phyloP scores from a whole-genome alignment of 2,113 vertebrate species.

The Myodes glareolus region DNA sequence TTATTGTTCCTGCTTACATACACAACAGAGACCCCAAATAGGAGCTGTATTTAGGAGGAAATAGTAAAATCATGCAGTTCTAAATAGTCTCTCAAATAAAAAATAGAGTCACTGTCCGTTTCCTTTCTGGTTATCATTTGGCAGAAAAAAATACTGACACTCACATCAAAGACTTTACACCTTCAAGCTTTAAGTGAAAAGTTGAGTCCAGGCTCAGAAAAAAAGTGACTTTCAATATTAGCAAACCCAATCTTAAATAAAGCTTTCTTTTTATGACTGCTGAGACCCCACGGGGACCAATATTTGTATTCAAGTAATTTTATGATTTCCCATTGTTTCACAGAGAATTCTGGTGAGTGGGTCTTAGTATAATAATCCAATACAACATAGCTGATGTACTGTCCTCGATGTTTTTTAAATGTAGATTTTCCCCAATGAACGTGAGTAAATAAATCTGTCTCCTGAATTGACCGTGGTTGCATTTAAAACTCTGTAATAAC shows the following conservation, averaged over 20 bases:
- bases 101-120: not conserved
- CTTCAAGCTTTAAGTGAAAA: conserved; percentile 71
- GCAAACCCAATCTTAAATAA: conserved; percentile 75
- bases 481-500: conserved; percentile 81
- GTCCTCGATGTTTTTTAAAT: conserved; percentile 77
- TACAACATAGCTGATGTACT: conserved; percentile 75
- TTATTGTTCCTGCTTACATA: conserved; percentile 57
- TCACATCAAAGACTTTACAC: conserved; percentile 74
- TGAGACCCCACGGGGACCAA: conserved; percentile 85
- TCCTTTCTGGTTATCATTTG: conserved; percentile 64
- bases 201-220: conserved; percentile 78
- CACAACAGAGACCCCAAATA: conserved; percentile 56
- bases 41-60: conserved; percentile 62
- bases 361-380: conserved; percentile 62
- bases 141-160: conserved; percentile 64
- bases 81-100: conserved; percentile 31
- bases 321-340: conserved; percentile 81
- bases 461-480: conserved; percentile 78
- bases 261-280: conserved; percentile 78
- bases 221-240: conserved; percentile 50
- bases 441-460: conserved; percentile 85
- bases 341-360: conserved; percentile 73
- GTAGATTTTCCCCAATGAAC: conserved; percentile 75
- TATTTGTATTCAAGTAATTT: conserved; percentile 82
- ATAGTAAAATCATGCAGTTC: conserved; percentile 7